Base-by-base conservation (phyloP, 1,140 invertebrate species). In the Wasmannia auropunctata region DNA sequence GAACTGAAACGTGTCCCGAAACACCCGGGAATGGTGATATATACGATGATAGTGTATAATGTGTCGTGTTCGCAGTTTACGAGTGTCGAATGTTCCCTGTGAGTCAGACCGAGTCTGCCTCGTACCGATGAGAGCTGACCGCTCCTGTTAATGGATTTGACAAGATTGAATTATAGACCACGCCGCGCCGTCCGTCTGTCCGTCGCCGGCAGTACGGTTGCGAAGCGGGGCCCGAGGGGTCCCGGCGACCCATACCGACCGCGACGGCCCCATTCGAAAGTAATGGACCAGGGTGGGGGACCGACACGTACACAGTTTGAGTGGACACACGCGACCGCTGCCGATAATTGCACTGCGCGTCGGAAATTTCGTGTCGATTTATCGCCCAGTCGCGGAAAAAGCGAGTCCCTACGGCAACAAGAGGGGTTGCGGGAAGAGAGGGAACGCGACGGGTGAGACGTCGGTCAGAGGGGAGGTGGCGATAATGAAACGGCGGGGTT, bases 81-180 rank as follows among this genome's bases (percentile, higher is more conserved):
- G 46, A 40, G 31, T 43, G 40, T n/a, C 22, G 51, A 83, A 72
- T 74, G 79, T 72, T 58, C 14, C 28, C 19, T 49, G 56, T 89
- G 88, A 89, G 63, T 89, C 87, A 89, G 87, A 40, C 31, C 56
- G 83, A 81, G 54, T 54, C 63, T 86, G 63, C 69, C 49, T 84
- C 67, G 60, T 46, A 65, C 28, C 77, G 60, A 89, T 54, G 75
- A 56, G 72, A 83, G 56, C 88, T 62, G 56, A 77, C 87, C 76
- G 76, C 46, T 28, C 54, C 85, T 77, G 90, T 91, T 91, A 91
- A 91, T 91, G 91, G 87, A 91, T 91, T 91, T 91, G 91, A 91
- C 91, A 91, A 91, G 91, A 91, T 91, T 91, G 91, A 91, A 91
- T 91, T 91, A 91, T 91, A 88, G 91, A 67, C 84, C 85, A 76